These are phyloP conservation scores for Aviceda subcristata DNA, from an alignment of 2,113 vertebrate genomes.

Conservation along the genomic window DNA sequence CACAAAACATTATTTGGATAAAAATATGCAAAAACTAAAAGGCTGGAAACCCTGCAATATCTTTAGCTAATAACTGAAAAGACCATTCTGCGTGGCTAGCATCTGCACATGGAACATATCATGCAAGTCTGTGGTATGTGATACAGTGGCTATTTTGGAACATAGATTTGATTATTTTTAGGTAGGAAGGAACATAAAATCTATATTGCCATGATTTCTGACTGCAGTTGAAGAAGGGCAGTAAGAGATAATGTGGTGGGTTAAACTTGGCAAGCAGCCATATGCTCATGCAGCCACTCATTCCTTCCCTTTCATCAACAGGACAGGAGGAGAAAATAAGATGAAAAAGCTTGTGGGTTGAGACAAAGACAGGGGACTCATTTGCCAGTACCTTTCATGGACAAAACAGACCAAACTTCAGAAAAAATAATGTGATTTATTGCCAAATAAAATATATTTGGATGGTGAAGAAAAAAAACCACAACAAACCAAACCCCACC, in stretches of 20 bases:
- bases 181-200: neutral
- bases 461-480: too few species aligned
- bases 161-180: neutral
- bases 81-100: neutral
- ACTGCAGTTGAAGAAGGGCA: neutral
- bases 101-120: neutral
- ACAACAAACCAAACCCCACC: too few species aligned
- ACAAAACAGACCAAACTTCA: too few species aligned
- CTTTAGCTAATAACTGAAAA: neutral
- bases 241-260: neutral
- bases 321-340: too few species aligned
- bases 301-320: too few species aligned
- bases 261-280: neutral
- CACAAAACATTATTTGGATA: neutral
- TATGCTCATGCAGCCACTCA: neutral
- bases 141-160: neutral
- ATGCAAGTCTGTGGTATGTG: neutral
- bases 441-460: too few species aligned
- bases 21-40: neutral
- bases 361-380: too few species aligned
- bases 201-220: neutral
- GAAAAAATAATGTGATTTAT: too few species aligned
- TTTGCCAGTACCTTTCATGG: too few species aligned
- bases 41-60: neutral
- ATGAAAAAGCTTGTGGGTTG: too few species aligned